Conservation (phyloP, 2,113 vertebrate species). For the Datnioides undecimradiatus region DNA sequence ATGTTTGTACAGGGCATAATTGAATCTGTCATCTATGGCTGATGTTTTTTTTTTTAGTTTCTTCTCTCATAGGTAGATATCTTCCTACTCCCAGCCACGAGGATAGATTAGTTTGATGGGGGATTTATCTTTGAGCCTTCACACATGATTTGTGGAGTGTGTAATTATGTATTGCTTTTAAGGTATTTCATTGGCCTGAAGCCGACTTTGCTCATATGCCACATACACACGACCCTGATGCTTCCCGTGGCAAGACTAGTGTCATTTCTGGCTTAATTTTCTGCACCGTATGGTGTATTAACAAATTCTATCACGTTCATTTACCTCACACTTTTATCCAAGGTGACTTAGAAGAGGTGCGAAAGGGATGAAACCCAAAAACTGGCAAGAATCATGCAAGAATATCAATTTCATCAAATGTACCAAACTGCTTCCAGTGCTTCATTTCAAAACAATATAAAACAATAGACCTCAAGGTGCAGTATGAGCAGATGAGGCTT, state of each 20-base stretch:
- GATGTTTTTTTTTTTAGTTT: not conserved
- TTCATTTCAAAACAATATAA: too few species aligned
- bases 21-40: slow-evolving; percentile 28
- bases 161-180: slow-evolving; percentile 55
- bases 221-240: not conserved
- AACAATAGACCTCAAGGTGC: too few species aligned
- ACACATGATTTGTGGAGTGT: slow-evolving; percentile 56
- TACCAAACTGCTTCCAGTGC: too few species aligned
- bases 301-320: not conserved
- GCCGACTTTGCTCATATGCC: not conserved
- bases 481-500: too few species aligned
- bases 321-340: too few species aligned
- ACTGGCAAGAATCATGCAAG: too few species aligned
- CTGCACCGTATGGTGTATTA: not conserved
- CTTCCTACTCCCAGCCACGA: not conserved
- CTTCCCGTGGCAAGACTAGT: not conserved
- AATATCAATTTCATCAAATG: too few species aligned
- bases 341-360: too few species aligned
- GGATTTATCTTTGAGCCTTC: slow-evolving; percentile 39
- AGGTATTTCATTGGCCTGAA: slow-evolving; percentile 10
- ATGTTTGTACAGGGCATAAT: slow-evolving; percentile 35
- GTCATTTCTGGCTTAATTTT: not conserved
- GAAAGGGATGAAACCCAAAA: too few species aligned
- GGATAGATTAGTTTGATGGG: slow-evolving; percentile 39
- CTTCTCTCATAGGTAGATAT: slow-evolving; percentile 11